Evolutionary conservation across 35 echinoderm and acorn worm genomes (phyloP).

Genomic region (Ptychodera flava): DNA sequence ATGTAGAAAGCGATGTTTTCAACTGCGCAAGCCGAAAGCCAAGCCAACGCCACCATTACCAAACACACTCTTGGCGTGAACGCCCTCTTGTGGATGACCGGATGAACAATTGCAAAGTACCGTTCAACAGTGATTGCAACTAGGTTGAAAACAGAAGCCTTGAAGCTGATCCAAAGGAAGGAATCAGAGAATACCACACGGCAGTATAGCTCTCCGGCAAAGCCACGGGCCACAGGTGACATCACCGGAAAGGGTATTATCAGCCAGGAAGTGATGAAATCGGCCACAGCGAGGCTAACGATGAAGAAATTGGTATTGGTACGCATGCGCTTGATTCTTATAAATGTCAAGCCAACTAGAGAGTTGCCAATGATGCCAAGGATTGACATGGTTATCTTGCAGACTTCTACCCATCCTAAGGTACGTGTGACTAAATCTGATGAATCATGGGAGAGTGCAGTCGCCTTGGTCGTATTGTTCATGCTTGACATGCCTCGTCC

Average conservation of each 20-base stretch:
- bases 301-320: constrained; percentile 78
- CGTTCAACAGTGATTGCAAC: constrained; percentile 65
- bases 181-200: constrained; percentile 42
- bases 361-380: constrained; percentile 67
- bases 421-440: too few species aligned
- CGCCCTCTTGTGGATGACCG: constrained; percentile 45
- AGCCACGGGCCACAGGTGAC: constrained; percentile 8
- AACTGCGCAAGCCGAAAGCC: constrained; percentile 34
- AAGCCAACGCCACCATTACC: constrained; percentile 34
- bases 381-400: constrained; percentile 51
- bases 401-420: constrained; percentile 32
- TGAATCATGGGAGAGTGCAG: too few species aligned
- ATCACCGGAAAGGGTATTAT: constrained; percentile 50
- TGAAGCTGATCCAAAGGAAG: constrained; percentile 68
- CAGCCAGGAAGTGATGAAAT: constrained; percentile 60
- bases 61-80: constrained; percentile 31
- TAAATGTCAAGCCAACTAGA: constrained; percentile 57
- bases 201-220: constrained; percentile 70
- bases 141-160: constrained; percentile 55
- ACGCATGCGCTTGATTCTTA: constrained; percentile 48
- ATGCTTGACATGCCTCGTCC: too few species aligned
- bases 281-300: constrained; percentile 57
- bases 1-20: constrained; percentile 34
- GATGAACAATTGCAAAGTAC: constrained; percentile 73
- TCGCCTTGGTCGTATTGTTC: too few species aligned